Evolutionary conservation across 1,140 invertebrate genomes (phyloP), one percentile per base, ranked within the genome.

Genomic region (Oppia nitens): DNA sequence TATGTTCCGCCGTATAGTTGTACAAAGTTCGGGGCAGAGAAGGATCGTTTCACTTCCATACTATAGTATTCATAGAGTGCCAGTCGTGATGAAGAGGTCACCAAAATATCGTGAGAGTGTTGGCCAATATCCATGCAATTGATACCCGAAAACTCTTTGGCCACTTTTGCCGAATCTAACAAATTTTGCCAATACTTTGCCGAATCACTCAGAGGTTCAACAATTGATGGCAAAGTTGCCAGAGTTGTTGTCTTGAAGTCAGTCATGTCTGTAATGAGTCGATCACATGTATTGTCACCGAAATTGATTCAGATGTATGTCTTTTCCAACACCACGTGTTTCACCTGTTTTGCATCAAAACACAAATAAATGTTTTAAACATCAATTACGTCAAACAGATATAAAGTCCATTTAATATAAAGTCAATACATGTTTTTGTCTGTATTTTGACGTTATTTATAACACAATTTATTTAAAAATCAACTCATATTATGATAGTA

Each of bases 101-200:
- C 83, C 14, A 87, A 87, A 75, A 92, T 88, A 69, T 86, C 81
- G 74, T 91, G 78, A 0, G 88, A 87, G 66, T 89, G 81, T 17
- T 82, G 74, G 65, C 85, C 87, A 69, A 95, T 90, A 69, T 93
- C 84, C 54, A 96, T 79, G 66, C 86, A 84, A 69, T 92, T 87
- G 29, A 95, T 86, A 0, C 84, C 78, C 40, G 88, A 88, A 76
- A 85, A 88, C 72, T 95, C 91, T 73, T 94, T 95, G 0, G 92
- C 77, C 48, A 90, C 77, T 49, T 50, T 58, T 14, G 48, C 47
- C 4, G 47, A 45, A 26, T 64, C 28, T 40, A 63, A 27, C 2
- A 14, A 24, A 6, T 47, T 60, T 47, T 62, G 53, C 59, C 63
- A 62, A 54, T 60, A 55, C 45, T 60, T 55, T 20, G 54, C 60